These are phyloP conservation scores for Arctia plantaginis DNA, from an alignment of 2,888 invertebrate genomes.

Conservation along the genomic window DNA sequence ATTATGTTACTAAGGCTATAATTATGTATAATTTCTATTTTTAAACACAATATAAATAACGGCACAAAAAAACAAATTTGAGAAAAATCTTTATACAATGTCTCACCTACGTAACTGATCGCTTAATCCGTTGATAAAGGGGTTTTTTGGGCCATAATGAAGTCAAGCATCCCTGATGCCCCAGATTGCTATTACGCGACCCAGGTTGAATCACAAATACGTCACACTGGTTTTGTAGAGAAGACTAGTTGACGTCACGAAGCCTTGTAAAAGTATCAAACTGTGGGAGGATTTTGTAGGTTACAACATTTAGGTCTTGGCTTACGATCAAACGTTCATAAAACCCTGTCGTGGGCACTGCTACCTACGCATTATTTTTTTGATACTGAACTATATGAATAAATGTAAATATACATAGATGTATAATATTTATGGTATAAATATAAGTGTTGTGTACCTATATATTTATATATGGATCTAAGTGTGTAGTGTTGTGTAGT, in stretches of 20 bases:
- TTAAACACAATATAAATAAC: not conserved
- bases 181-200: not conserved
- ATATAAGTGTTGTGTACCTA: no score
- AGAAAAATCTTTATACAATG: not conserved
- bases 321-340: conserved; percentile 43
- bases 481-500: no score
- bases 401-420: not conserved
- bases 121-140: not conserved
- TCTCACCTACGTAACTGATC: not conserved
- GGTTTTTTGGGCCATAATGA: not conserved
- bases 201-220: conserved; percentile 30
- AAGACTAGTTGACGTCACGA: conserved; percentile 37
- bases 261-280: conserved; percentile 39
- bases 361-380: conserved; percentile 32
- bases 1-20: no score
- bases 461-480: no score
- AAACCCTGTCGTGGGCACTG: conserved; percentile 22
- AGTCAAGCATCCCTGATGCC: not conserved
- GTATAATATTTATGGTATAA: no score
- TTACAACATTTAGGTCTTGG: conserved; percentile 48
- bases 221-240: conserved; percentile 23
- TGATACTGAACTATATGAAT: conserved; percentile 45
- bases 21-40: no score
- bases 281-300: conserved; percentile 35
- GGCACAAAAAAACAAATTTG: not conserved